Evolutionary conservation across 2,888 invertebrate species (phyloP).

Genomic region (Orthosia incerta): DNA sequence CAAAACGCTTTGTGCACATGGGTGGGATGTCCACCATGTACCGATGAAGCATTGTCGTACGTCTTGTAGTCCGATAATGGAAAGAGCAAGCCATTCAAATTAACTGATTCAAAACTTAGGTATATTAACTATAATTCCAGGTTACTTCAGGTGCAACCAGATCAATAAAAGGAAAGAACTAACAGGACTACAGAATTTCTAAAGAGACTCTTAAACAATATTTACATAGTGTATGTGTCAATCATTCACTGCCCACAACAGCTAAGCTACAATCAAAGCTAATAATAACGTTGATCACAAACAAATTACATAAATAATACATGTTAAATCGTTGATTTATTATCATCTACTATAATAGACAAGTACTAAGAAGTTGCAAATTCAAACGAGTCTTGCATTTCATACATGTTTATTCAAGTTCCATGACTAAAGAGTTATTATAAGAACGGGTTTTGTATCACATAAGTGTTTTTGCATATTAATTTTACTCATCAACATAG

Average conservation of each 20-base stretch:
- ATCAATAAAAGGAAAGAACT: too few relatives aligned
- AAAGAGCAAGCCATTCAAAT: too few relatives aligned
- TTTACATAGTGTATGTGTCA: background rate
- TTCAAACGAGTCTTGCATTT: constrained; percentile 44
- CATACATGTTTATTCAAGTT: constrained; percentile 28
- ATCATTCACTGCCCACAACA: background rate
- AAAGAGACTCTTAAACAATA: background rate
- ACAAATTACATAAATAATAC: constrained; percentile 26
- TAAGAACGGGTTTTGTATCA: constrained; percentile 18
- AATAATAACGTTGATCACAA: background rate
- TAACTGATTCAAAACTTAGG: too few relatives aligned
- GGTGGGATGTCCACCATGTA: too few relatives aligned
- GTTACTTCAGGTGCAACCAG: too few relatives aligned
- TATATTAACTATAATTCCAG: too few relatives aligned
- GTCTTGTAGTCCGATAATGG: too few relatives aligned
- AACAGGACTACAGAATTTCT: too few relatives aligned
- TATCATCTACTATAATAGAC: constrained; percentile 4
- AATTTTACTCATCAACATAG: constrained; percentile 1
- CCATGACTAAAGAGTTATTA: constrained; percentile 15
- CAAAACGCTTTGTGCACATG: too few relatives aligned
- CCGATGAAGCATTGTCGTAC: too few relatives aligned
- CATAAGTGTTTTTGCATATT: background rate
- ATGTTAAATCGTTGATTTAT: constrained; percentile 39
- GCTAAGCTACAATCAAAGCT: background rate
- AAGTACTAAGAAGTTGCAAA: constrained; percentile 32